A percentile compares a stretch with the other conserved stretches of the same genome.
Evolutionary conservation across 2,797 vertebrate species (phyloP).

Genomic region (Helarctos malayanus): DNA sequence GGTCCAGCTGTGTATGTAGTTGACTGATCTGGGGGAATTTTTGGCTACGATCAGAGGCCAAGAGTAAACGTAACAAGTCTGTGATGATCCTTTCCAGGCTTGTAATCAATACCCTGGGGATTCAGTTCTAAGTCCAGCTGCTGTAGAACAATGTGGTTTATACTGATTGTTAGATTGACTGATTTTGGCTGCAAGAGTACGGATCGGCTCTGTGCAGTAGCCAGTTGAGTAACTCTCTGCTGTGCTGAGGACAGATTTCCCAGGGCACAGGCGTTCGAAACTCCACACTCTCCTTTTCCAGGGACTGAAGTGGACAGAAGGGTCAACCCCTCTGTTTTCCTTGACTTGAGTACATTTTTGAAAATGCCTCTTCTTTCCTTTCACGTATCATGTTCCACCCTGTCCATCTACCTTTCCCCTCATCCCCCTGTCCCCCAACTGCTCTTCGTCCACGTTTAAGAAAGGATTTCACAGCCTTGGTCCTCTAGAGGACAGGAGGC

Average conservation of each 20-base stretch:
- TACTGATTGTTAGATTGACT: background rate
- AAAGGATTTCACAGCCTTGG: background rate
- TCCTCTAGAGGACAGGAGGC: slow-evolving; percentile 40
- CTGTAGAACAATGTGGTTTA: slow-evolving; percentile 15
- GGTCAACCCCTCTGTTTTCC: background rate
- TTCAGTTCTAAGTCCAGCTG: background rate
- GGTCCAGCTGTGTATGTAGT: background rate
- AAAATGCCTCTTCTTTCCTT: slow-evolving; percentile 25
- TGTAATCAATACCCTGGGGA: background rate
- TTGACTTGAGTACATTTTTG: background rate
- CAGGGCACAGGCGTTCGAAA: background rate
- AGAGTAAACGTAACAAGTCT: background rate
- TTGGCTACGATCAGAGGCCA: background rate
- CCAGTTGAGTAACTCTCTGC: background rate
- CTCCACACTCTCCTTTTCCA: background rate
- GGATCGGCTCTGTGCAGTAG: background rate
- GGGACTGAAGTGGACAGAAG: background rate
- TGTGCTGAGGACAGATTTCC: slow-evolving; percentile 16
- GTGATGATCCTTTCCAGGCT: background rate
- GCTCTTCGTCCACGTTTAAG: background rate
- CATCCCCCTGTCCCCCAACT: background rate
- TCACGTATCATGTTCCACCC: background rate
- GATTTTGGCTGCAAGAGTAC: background rate
- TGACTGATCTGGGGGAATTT: background rate
- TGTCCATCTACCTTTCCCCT: background rate